Percentiles rank a stretch among this genome's conserved stretches.
phyloP scores from a whole-genome alignment of 2,797 vertebrate genomes.

The Lophotriccus pileatus region DNA sequence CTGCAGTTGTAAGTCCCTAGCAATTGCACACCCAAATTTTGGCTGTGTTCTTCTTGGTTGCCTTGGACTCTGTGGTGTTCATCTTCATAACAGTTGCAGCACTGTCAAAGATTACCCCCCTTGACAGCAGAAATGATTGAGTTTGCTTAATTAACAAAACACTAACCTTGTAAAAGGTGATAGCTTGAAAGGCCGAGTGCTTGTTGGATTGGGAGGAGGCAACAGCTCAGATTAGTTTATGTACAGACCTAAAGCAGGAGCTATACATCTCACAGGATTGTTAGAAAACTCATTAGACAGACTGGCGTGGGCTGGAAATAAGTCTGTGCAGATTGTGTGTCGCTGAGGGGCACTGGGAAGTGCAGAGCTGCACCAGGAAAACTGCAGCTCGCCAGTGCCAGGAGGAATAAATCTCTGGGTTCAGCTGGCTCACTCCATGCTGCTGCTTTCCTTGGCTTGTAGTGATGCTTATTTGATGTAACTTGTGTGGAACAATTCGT shows the following conservation, averaged over 20 bases:
- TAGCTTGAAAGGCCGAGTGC: not conserved
- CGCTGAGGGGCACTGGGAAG: not conserved
- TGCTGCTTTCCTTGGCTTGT: not conserved
- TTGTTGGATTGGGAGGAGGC: not conserved
- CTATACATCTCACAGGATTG: not conserved
- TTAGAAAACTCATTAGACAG: fast-evolving
- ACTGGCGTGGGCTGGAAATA: not conserved
- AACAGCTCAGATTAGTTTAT: not conserved
- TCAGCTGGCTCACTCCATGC: not conserved
- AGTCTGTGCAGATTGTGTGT: not conserved
- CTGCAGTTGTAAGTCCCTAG: not conserved
- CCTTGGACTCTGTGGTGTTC: not conserved
- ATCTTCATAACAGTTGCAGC: not conserved
- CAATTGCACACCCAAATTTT: not conserved
- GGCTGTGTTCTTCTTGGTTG: not conserved
- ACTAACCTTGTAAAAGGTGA: fast-evolving
- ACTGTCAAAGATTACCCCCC: not conserved
- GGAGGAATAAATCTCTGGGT: not conserved
- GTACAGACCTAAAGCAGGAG: not conserved
- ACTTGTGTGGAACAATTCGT: not conserved
- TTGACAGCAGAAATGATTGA: not conserved
- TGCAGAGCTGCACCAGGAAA: fast-evolving
- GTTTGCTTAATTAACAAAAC: not conserved
- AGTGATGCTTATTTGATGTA: not conserved
- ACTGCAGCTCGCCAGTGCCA: not conserved